Evolutionary conservation across 2,797 vertebrate species (phyloP), one percentile per base, ranked within the genome.

Genomic region (Diglossa cyanea): DNA sequence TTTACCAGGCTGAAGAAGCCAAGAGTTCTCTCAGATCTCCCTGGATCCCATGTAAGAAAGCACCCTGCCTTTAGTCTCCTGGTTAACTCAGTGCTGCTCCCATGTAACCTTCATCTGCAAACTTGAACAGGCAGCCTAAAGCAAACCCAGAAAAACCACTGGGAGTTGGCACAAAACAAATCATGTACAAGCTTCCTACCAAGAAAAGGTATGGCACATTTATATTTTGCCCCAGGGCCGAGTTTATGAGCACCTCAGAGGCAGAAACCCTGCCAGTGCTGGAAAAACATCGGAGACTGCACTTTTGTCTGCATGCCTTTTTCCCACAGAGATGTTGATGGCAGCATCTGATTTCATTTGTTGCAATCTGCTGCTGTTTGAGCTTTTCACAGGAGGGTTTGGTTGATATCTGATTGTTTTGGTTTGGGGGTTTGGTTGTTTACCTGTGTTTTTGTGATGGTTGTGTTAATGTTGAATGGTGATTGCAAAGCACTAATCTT

Each of bases 391-490:
- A 86, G 93, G 81, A 87, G 68, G 68, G 44, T 79, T 92, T 82
- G 76, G 71, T 92, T 93, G 96, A 62, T 86, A 88, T 73, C 85
- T 94, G 81, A 57, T 95, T 90, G n/a, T 30, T 92, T 65, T 58
- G n/a, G 55, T 45, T 86, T 95, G 67, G 25, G 14, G 71, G 96
- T 98, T 97, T 95, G 83, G 87, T 88, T 97, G 87, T 98, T 97
- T 96, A 98, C 98, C 97, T 98, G 57, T 96, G 97, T 73, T 98
- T 98, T 97, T 98, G 98, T 98, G 97, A 98, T 95, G 97, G 95
- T 96, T 98, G 96, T 93, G 51, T 98, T 97, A 96, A 97, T 96
- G 97, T 98, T 97, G 97, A 98, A 91, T 97, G 96, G 97, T 97
- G 97, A 97, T 97, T 97, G 97, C 98, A 98, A 98, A 76, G 97